Evolutionary conservation across 2,888 invertebrate genomes (phyloP).

Genomic region (Chloromyia formosa): DNA sequence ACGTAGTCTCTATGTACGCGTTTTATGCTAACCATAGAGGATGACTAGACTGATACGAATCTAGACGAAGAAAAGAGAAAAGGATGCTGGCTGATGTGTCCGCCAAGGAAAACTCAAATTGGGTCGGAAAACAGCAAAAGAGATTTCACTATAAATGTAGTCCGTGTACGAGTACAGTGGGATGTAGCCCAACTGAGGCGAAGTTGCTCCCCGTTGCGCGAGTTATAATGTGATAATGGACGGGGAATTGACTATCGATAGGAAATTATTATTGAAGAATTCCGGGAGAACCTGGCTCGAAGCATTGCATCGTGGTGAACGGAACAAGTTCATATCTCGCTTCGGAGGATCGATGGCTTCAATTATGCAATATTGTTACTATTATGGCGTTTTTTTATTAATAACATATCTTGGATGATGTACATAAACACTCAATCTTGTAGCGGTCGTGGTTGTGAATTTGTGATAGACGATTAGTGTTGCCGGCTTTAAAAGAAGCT

Average conservation of each 20-base stretch:
- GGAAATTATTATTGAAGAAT: constrained; percentile 35
- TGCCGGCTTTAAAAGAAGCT: too few species aligned
- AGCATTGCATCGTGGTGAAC: background rate
- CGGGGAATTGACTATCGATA: background rate
- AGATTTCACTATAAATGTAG: background rate
- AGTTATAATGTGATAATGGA: constrained; percentile 8
- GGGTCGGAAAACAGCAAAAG: background rate
- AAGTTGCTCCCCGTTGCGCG: background rate
- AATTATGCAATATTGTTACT: constrained; percentile 33
- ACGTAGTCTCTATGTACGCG: background rate
- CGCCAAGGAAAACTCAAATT: too few species aligned
- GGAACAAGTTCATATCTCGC: background rate
- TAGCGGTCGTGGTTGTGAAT: background rate
- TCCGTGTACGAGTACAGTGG: background rate
- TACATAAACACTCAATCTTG: constrained; percentile 24
- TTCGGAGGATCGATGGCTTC: constrained; percentile 19
- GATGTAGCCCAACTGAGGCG: background rate
- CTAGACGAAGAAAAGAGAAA: too few species aligned
- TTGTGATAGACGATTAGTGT: too few species aligned
- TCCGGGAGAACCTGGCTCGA: constrained; percentile 5
- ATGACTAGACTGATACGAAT: too few species aligned
- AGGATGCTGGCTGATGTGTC: too few species aligned
- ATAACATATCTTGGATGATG: constrained; percentile 25
- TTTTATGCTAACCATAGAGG: too few species aligned
- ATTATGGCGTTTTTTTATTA: constrained; percentile 36